Percentiles rank a stretch among this genome's conserved stretches.
Evolutionary conservation across 2,888 invertebrate genomes (phyloP).

Genomic region (Invenusta paracnida): DNA sequence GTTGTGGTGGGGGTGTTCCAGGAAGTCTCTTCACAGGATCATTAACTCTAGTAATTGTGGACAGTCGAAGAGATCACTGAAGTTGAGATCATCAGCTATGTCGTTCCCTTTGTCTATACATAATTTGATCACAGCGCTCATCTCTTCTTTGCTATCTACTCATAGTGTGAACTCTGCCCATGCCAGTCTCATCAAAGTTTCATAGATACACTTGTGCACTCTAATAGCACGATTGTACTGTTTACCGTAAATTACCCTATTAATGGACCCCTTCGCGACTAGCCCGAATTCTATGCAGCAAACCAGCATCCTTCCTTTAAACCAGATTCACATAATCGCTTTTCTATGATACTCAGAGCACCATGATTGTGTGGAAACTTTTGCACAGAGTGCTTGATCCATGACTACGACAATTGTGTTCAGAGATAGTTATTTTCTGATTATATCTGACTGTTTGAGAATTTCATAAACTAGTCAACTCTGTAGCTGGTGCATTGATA

Average conservation of each 20-base stretch:
- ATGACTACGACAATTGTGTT: constrained; percentile 8
- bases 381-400: constrained; percentile 1
- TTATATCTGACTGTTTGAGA: constrained; percentile 20
- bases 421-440: constrained; percentile 1
- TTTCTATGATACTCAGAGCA: neutral
- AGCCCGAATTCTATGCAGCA: constrained; percentile 46
- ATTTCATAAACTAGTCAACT: constrained; percentile 15
- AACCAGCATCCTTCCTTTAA: neutral
- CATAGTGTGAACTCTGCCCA: constrained; percentile 44
- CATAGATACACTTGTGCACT: constrained; percentile 46
- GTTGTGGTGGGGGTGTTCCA: neutral
- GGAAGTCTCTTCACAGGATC: neutral
- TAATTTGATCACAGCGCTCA: neutral
- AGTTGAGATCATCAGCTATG: neutral
- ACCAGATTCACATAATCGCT: neutral
- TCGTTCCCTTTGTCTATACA: neutral
- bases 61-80: neutral
- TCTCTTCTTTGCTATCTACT: constrained; percentile 42
- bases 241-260: constrained; percentile 43
- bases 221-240: constrained; percentile 39
- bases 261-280: constrained; percentile 46
- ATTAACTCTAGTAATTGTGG: neutral
- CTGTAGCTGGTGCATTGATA: constrained; percentile 26
- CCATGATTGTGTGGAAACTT: constrained; percentile 30
- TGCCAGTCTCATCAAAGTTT: constrained; percentile 46